phyloP scores from a whole-genome alignment of 2,797 vertebrate species.

The Neosilurus hyrtlii region DNA sequence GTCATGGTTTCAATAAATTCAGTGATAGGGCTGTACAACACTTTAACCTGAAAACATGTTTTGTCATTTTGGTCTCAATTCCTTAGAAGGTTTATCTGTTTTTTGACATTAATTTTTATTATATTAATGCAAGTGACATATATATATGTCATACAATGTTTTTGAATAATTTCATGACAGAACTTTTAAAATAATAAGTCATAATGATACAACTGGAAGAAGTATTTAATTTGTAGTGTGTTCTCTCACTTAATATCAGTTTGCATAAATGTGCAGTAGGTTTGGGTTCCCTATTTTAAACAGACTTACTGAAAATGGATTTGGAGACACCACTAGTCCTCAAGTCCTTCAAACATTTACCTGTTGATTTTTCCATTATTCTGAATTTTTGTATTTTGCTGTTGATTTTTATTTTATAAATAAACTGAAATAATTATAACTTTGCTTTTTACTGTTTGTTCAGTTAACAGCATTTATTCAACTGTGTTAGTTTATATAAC shows the following conservation, averaged over 20 bases:
- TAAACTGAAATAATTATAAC: slow-evolving; percentile 20
- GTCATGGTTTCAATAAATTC: neutral
- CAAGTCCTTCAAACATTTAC: neutral
- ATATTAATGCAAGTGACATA: slow-evolving; percentile 7
- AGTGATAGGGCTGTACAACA: neutral
- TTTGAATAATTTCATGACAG: slow-evolving; percentile 30
- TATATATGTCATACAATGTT: slow-evolving; percentile 18
- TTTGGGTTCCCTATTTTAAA: slow-evolving; percentile 2
- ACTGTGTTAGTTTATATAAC: neutral
- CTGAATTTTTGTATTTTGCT: slow-evolving; percentile 8
- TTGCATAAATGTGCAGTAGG: slow-evolving; percentile 36
- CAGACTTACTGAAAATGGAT: neutral
- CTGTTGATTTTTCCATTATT: slow-evolving; percentile 10
- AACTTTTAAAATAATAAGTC: slow-evolving; percentile 12
- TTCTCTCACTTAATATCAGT: slow-evolving; percentile 10
- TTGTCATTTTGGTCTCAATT: neutral
- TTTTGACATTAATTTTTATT: slow-evolving; percentile 18
- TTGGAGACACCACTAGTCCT: neutral
- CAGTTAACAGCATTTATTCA: neutral
- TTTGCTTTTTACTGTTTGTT: neutral
- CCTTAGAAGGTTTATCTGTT: neutral
- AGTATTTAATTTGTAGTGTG: slow-evolving; percentile 17
- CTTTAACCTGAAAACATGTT: neutral
- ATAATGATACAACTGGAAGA: neutral
- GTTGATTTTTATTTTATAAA: slow-evolving; percentile 13